A percentile compares a stretch with the other conserved stretches of the same genome.
Evolutionary conservation across 2,888 invertebrate genomes (phyloP).

Genomic region (Psococerastis gibbosa): DNA sequence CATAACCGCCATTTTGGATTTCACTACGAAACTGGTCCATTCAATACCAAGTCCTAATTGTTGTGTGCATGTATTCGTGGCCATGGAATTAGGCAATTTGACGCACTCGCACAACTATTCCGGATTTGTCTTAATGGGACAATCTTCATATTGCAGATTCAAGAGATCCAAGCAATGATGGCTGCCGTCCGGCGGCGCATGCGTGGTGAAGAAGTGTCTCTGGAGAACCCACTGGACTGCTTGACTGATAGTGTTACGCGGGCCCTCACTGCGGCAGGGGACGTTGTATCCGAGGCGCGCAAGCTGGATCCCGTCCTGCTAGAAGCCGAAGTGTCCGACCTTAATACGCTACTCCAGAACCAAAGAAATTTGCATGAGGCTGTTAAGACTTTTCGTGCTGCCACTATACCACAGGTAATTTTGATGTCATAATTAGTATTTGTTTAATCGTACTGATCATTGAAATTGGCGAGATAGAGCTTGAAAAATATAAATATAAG

Average conservation of each 20-base stretch:
- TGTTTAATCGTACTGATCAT: too few relatives aligned
- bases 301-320: conserved; percentile 22
- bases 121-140: conserved; percentile 17
- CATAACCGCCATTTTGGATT: too few relatives aligned
- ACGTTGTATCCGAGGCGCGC: conserved; percentile 19
- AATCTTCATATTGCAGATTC: conserved; percentile 18
- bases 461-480: too few relatives aligned
- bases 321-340: not conserved
- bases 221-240: conserved; percentile 38
- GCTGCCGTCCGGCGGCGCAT: conserved; percentile 48
- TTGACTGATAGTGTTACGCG: conserved; percentile 51
- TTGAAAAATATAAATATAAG: too few relatives aligned
- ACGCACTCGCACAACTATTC: too few relatives aligned
- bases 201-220: conserved; percentile 31
- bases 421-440: too few relatives aligned
- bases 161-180: conserved; percentile 59
- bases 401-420: not conserved
- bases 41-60: too few relatives aligned
- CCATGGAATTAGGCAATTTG: too few relatives aligned
- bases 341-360: conserved; percentile 4
- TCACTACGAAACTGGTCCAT: too few relatives aligned
- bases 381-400: not conserved
- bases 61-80: too few relatives aligned
- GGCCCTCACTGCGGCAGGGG: not conserved
- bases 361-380: conserved; percentile 1